Percentiles rank a stretch among this genome's conserved stretches.
phyloP scores from a whole-genome alignment of 2,888 invertebrate species.

The Apodemia hepburni region DNA sequence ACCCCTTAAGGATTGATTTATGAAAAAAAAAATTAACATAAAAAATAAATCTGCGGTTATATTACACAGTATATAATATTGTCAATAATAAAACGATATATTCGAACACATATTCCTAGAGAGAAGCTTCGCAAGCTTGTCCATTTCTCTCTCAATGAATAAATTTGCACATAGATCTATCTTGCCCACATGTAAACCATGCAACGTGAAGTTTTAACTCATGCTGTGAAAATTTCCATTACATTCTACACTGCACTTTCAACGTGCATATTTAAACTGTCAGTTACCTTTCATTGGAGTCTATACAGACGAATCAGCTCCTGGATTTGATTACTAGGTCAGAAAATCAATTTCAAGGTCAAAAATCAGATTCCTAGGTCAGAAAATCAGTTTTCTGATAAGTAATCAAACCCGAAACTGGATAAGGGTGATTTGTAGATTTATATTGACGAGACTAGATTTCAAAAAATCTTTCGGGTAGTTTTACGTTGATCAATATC shows the following conservation, averaged over 20 bases:
- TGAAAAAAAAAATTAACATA: too few species aligned
- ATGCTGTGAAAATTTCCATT: constrained; percentile 9
- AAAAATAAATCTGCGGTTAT: too few species aligned
- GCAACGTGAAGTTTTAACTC: constrained; percentile 6
- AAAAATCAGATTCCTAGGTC: background rate
- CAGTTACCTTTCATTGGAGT: background rate
- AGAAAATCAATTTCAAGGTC: background rate
- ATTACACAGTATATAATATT: background rate
- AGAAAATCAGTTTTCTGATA: background rate
- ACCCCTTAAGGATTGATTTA: too few species aligned
- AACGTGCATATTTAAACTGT: background rate
- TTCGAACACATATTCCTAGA: background rate
- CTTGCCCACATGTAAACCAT: constrained; percentile 1
- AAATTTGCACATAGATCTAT: constrained; percentile 32
- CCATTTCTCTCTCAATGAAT: constrained; percentile 32
- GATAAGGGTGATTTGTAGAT: too few species aligned
- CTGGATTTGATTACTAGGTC: background rate
- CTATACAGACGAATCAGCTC: background rate
- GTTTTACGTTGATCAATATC: too few species aligned
- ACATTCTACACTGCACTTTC: background rate
- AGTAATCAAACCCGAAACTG: too few species aligned
- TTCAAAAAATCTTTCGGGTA: too few species aligned
- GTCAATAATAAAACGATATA: background rate
- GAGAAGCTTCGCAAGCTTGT: constrained; percentile 15
- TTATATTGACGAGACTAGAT: too few species aligned